Percentiles rank a stretch among this genome's conserved stretches.
Conservation (phyloP, 2,888 invertebrate genomes). For the Coleophora deauratella region DNA sequence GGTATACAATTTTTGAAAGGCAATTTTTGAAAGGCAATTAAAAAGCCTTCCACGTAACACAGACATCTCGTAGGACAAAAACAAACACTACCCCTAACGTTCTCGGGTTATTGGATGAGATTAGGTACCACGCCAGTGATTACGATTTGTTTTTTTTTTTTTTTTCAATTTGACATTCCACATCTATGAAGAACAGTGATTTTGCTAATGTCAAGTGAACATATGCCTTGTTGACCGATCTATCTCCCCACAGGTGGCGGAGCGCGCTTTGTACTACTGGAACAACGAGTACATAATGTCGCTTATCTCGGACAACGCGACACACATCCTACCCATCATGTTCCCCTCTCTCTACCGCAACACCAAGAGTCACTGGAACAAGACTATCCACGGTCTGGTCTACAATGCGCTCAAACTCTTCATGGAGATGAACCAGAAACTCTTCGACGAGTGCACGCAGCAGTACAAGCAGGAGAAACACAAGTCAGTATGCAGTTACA, state of each 20-base stretch:
- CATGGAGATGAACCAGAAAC: conserved; percentile 99
- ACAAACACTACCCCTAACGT: too few relatives aligned
- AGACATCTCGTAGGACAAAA: too few relatives aligned
- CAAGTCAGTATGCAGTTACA: conserved; percentile 69
- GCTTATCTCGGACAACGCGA: conserved; percentile 97
- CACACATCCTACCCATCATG: conserved; percentile 98
- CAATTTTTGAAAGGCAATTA: too few relatives aligned
- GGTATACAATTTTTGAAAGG: too few relatives aligned
- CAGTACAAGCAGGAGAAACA: conserved; percentile 92
- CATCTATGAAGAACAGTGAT: too few relatives aligned
- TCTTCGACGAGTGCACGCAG: conserved; percentile 99
- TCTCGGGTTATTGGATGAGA: too few relatives aligned
- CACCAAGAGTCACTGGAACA: conserved; percentile 99
- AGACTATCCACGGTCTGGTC: conserved; percentile 98
- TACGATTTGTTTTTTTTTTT: too few relatives aligned
- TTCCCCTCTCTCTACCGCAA: conserved; percentile 98
- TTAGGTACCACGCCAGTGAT: too few relatives aligned
- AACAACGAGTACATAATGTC: conserved; percentile 99
- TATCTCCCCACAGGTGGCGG: conserved; percentile 85
- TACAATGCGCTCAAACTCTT: conserved; percentile 99
- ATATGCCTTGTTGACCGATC: not conserved
- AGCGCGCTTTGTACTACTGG: conserved; percentile 99
- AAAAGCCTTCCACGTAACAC: too few relatives aligned
- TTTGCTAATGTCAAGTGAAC: too few relatives aligned
- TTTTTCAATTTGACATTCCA: too few relatives aligned